Evolutionary conservation across 2,888 invertebrate species (phyloP).

Genomic region (Bibio marci): DNA sequence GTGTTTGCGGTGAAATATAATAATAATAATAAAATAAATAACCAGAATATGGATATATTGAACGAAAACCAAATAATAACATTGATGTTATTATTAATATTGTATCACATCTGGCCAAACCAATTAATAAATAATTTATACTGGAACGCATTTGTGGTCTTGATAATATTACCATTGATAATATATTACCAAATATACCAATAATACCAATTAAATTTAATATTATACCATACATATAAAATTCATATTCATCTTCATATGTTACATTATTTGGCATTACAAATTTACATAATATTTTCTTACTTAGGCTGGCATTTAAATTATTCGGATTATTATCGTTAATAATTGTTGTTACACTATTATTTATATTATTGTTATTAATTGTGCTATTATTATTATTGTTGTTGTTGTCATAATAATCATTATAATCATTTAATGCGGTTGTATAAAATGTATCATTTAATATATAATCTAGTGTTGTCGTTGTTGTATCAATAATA

Average conservation of each 20-base stretch:
- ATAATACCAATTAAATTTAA: constrained; percentile 63
- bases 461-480: background rate
- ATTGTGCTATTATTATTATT: too few relatives aligned
- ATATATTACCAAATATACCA: constrained; percentile 78
- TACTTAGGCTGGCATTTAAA: too few relatives aligned
- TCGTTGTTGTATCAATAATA: background rate
- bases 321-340: too few relatives aligned
- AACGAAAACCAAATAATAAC: constrained; percentile 71
- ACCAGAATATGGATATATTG: constrained; percentile 68
- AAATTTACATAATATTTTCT: background rate
- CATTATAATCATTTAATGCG: too few relatives aligned
- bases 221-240: constrained; percentile 66
- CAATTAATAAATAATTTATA: constrained; percentile 85
- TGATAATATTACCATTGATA: constrained; percentile 78
- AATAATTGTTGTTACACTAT: too few relatives aligned
- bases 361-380: too few relatives aligned
- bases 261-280: background rate
- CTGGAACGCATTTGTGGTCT: constrained; percentile 92
- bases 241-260: constrained; percentile 26
- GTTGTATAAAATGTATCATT: too few relatives aligned
- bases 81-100: constrained; percentile 74
- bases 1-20: constrained; percentile 62
- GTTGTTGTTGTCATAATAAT: too few relatives aligned
- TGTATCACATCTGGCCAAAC: constrained; percentile 86
- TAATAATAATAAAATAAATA: constrained; percentile 60